These are phyloP conservation scores for Apodemia duryi DNA, from an alignment of 2,888 invertebrate species.

Conservation along the genomic window DNA sequence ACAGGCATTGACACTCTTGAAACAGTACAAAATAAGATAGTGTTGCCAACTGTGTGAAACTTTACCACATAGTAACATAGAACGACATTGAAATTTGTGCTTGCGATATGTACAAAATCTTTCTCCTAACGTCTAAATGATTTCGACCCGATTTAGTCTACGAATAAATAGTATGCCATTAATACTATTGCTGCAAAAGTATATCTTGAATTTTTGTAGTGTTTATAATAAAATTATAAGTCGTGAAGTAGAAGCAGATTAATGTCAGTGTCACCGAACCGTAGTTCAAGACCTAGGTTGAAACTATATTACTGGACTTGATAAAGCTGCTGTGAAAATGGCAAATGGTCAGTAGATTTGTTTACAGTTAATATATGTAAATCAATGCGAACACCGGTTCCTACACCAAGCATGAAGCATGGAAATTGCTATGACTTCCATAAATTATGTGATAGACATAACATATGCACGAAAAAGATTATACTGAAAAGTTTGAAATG, in stretches of 20 bases:
- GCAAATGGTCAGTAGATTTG: constrained; percentile 14
- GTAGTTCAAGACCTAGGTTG: background rate
- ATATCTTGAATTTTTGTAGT: too few species aligned
- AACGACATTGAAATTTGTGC: too few species aligned
- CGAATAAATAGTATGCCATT: too few species aligned
- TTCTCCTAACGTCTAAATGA: too few species aligned
- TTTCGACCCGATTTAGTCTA: too few species aligned
- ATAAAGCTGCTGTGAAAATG: constrained; percentile 8
- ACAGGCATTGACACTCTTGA: too few species aligned
- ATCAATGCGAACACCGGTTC: constrained; percentile 26
- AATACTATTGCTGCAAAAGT: too few species aligned
- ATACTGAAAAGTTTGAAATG: too few species aligned
- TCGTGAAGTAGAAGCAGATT: background rate
- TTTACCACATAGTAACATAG: too few species aligned
- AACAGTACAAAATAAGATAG: too few species aligned
- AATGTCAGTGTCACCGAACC: background rate
- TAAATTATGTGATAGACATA: background rate
- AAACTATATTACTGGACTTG: background rate
- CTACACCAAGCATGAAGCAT: constrained; percentile 18
- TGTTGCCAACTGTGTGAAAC: too few species aligned
- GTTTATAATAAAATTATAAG: background rate
- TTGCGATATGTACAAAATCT: too few species aligned
- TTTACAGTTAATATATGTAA: constrained; percentile 35
- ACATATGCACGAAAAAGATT: background rate
- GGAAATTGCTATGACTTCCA: constrained; percentile 1